Percentiles rank a stretch among this genome's conserved stretches.
These are phyloP conservation scores for Drosophila nigricruria DNA, from an alignment of 2,888 invertebrate species.

Conservation along the genomic window DNA sequence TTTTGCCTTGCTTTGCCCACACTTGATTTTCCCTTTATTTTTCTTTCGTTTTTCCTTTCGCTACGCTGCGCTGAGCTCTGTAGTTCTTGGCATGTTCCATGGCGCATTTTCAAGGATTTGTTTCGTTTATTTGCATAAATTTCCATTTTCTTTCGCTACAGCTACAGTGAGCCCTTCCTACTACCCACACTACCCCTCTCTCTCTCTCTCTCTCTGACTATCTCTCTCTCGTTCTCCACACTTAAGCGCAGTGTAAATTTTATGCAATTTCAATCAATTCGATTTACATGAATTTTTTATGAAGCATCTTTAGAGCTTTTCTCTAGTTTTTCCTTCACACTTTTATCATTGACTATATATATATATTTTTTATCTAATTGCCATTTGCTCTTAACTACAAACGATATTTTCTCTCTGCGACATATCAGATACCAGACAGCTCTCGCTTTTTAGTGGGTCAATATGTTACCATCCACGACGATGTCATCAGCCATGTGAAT, in stretches of 20 bases:
- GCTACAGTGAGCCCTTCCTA: slow-evolving; percentile 8
- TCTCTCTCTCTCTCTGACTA: no score
- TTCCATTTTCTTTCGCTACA: slow-evolving; percentile 63
- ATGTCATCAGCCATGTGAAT: slow-evolving; percentile 96
- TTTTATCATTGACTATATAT: slow-evolving; percentile 10
- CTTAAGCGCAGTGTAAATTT: slow-evolving; percentile 59
- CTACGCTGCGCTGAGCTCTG: slow-evolving; percentile 15
- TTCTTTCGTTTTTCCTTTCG: slow-evolving; percentile 14
- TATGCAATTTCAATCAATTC: slow-evolving; percentile 80
- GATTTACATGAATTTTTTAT: slow-evolving; percentile 75
- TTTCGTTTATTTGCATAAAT: slow-evolving; percentile 78
- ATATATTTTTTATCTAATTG: slow-evolving; percentile 56
- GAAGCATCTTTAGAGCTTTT: slow-evolving; percentile 24
- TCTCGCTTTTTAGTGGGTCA: slow-evolving; percentile 94
- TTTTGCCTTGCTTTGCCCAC: slow-evolving; percentile 38
- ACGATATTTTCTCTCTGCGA: background rate
- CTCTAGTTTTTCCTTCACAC: background rate
- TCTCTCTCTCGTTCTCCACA: background rate
- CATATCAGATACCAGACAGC: slow-evolving; percentile 85
- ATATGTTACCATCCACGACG: slow-evolving; percentile 96
- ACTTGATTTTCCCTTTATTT: slow-evolving; percentile 33
- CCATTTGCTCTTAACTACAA: slow-evolving; percentile 34
- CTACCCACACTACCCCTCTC: background rate
- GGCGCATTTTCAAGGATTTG: slow-evolving; percentile 71
- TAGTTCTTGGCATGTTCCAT: slow-evolving; percentile 36